Evolutionary conservation across 2,797 vertebrate genomes (phyloP), one percentile per base, ranked within the genome.

Genomic region (Myotis findleyi): DNA sequence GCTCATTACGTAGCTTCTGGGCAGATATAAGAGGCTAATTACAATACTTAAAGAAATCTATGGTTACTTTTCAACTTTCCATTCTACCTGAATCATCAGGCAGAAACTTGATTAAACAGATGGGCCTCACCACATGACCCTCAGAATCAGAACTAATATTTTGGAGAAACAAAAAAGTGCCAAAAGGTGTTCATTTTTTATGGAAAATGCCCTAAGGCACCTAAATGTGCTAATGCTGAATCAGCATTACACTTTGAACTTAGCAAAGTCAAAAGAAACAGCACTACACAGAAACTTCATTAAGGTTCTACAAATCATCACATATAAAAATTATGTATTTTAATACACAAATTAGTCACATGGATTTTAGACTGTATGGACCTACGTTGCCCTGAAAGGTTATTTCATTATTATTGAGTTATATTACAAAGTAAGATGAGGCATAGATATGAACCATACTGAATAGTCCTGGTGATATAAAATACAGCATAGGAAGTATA

Each of bases 101-200:
- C 55, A 88, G 44, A 86, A 94, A 76, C 20, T 8, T 83, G 66
- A 95, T 73, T 95, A 95, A 95, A 93, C 53, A 76, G 77, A 89
- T 94, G 72, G 57, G 0, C 13, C 44, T 91, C 59, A 73, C 41
- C 27, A 41, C 49, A 95, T 66, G 41, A 84, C 82, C 51, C 30
- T 85, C 36, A 82, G 91, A 91, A 66, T 91, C 83, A 93, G 77
- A 57, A 79, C 44, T 55, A 44, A 44, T 69, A 91, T 87, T 89
- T 30, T 89, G 44, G 12, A 80, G 51, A 91, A 95, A 75, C 0
- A 94, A 93, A 20, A 68, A 93, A 82, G 4, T 64, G 33, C 27
- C 73, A 76, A 81, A 68, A 64, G 20, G 17, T 66, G 6, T 73
- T 87, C 44, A 88, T 77, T 80, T n/a, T 93, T 91, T 21, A 51